Evolutionary conservation across 2,797 vertebrate species (phyloP).

Genomic region (Acipenser transmontanus): DNA sequence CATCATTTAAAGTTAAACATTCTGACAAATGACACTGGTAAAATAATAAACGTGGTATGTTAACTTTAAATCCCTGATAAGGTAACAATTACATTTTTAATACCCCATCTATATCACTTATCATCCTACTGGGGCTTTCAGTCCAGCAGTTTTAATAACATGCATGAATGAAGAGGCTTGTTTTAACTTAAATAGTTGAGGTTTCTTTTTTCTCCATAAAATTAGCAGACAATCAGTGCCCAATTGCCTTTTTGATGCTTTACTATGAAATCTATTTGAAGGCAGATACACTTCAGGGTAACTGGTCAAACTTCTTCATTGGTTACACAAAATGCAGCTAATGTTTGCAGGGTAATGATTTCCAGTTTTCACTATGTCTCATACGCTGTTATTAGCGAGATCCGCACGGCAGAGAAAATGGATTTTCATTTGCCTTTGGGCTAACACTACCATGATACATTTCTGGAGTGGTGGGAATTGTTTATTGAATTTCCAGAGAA

Average conservation of each 20-base stretch:
- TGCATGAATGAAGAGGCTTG: conserved; percentile 75
- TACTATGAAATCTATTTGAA: conserved; percentile 74
- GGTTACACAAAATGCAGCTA: conserved; percentile 79
- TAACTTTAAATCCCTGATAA: conserved; percentile 66
- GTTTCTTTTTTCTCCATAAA: conserved; percentile 61
- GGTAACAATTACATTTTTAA: conserved; percentile 62
- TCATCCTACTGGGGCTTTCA: conserved; percentile 72
- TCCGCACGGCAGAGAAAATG: conserved; percentile 78
- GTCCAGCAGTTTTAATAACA: conserved; percentile 84
- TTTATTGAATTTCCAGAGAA: conserved; percentile 61
- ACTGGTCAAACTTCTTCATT: conserved; percentile 65
- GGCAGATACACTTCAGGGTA: conserved; percentile 69
- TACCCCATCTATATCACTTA: conserved; percentile 69
- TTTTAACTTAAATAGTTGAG: conserved; percentile 58
- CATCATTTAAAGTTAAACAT: conserved; percentile 28
- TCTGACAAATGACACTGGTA: conserved; percentile 70
- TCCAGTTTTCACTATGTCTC: conserved; percentile 77
- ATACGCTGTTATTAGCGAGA: conserved; percentile 80
- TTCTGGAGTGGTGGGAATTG: conserved; percentile 56
- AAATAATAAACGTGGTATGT: conserved; percentile 67
- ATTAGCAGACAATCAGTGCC: conserved; percentile 80
- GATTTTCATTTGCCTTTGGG: conserved; percentile 86
- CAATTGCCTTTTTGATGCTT: conserved; percentile 79
- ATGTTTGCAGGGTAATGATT: conserved; percentile 86
- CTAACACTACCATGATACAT: conserved; percentile 80